Percentiles rank a stretch among this genome's conserved stretches.
phyloP scores from a whole-genome alignment of 2,888 invertebrate genomes.

The Dryocosmus kuriphilus region DNA sequence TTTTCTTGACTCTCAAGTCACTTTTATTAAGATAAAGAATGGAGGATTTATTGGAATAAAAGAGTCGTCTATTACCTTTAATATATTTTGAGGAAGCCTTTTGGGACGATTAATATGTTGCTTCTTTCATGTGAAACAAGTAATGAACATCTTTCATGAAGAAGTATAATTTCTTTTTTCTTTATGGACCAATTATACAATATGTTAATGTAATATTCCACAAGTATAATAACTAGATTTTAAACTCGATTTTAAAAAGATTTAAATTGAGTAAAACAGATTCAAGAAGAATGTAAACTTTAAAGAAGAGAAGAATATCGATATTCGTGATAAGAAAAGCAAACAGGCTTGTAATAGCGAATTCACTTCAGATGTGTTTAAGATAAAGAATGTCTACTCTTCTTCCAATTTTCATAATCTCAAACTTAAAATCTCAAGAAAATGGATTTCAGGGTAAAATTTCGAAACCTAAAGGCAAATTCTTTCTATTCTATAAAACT shows the following conservation, averaged over 20 bases:
- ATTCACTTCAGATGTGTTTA: neutral
- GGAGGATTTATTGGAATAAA: conserved; percentile 6
- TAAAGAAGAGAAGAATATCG: neutral
- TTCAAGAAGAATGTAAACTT: neutral
- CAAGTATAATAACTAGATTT: neutral
- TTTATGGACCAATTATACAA: neutral
- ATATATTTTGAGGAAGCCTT: conserved; percentile 6
- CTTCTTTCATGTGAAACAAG: neutral
- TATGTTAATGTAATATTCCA: neutral
- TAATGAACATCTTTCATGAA: neutral
- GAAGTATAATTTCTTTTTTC: neutral
- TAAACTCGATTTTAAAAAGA: too few relatives aligned
- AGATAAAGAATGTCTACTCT: neutral
- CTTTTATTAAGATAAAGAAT: conserved; percentile 29
- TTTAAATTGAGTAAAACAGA: neutral
- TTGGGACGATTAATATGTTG: conserved; percentile 7
- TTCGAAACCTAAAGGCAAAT: neutral
- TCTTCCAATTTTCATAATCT: neutral
- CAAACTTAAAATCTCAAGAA: neutral
- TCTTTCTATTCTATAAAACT: too few relatives aligned
- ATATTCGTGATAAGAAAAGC: neutral
- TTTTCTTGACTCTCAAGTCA: conserved; percentile 23
- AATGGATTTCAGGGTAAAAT: neutral
- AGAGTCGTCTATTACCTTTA: neutral
- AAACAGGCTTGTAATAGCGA: neutral